These are phyloP conservation scores for Tridacna gigas DNA, from an alignment of 2,888 invertebrate genomes.

Conservation along the genomic window DNA sequence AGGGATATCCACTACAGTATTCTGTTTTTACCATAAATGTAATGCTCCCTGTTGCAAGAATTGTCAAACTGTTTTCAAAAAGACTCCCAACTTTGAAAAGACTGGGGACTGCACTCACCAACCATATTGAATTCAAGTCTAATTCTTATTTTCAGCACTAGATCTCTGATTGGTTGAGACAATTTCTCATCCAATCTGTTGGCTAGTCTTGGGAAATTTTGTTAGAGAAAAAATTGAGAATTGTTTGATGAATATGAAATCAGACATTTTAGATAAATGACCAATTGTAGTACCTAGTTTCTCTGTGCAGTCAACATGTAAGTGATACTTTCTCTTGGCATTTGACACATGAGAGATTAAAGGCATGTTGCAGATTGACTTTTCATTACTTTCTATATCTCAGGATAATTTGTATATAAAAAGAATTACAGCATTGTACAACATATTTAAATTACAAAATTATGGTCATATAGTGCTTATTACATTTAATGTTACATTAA, in stretches of 20 bases:
- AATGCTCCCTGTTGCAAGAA: too few relatives aligned
- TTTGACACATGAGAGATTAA: background rate
- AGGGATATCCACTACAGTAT: too few relatives aligned
- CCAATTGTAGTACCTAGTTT: background rate
- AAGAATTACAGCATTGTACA: background rate
- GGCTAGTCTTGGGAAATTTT: background rate
- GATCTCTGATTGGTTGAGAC: too few relatives aligned
- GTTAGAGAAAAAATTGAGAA: background rate
- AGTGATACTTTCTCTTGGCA: background rate
- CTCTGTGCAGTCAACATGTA: too few relatives aligned
- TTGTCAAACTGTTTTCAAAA: too few relatives aligned
- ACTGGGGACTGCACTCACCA: too few relatives aligned
- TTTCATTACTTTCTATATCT: background rate
- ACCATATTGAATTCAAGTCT: too few relatives aligned
- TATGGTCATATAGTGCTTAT: conserved; percentile 59
- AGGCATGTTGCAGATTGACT: background rate
- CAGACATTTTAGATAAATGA: background rate
- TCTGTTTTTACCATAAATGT: too few relatives aligned
- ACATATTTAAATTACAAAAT: conserved; percentile 22
- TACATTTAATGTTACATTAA: conserved; percentile 52
- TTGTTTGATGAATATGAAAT: background rate
- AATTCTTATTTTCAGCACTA: too few relatives aligned
- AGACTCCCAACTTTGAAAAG: too few relatives aligned
- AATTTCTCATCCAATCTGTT: too few relatives aligned
- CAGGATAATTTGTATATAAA: conserved; percentile 25